These are phyloP conservation scores for Ataeniobius toweri DNA, from an alignment of 2,797 vertebrate genomes.

Conservation along the genomic window DNA sequence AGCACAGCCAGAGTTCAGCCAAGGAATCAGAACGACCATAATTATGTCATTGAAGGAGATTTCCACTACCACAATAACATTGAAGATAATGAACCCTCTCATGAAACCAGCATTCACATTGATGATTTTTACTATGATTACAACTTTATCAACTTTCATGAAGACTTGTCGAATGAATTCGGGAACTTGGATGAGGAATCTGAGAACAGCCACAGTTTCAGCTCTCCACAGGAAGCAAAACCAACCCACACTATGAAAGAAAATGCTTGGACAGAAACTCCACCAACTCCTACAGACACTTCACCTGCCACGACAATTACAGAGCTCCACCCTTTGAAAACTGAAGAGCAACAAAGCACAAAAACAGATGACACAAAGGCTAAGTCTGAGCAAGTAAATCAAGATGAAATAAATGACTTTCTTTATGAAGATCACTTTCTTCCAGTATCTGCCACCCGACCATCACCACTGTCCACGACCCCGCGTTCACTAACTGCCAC, in stretches of 20 bases:
- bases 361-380: accelerated
- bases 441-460: constrained; percentile 64
- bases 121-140: constrained; percentile 99
- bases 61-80: constrained; percentile 71
- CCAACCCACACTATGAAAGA: constrained; percentile 24
- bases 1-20: constrained; percentile 58
- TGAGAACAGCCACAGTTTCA: constrained; percentile 37
- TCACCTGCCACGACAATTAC: constrained; percentile 17
- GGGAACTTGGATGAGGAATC: constrained; percentile 49
- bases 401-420: constrained; percentile 56
- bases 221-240: constrained; percentile 29
- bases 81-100: constrained; percentile 63
- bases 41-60: constrained; percentile 76
- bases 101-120: constrained; percentile 77
- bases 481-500: constrained; percentile 38
- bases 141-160: constrained; percentile 97
- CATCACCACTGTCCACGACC: constrained; percentile 35
- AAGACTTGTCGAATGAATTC: constrained; percentile 86
- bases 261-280: constrained; percentile 33
- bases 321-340: constrained; percentile 9
- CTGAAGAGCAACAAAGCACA: constrained; percentile 26
- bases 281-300: constrained; percentile 44
- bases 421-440: constrained; percentile 79
- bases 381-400: constrained; percentile 14
- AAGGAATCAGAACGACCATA: constrained; percentile 54